These are phyloP conservation scores for Botia almorhae DNA, from an alignment of 2,797 vertebrate genomes.

Conservation along the genomic window DNA sequence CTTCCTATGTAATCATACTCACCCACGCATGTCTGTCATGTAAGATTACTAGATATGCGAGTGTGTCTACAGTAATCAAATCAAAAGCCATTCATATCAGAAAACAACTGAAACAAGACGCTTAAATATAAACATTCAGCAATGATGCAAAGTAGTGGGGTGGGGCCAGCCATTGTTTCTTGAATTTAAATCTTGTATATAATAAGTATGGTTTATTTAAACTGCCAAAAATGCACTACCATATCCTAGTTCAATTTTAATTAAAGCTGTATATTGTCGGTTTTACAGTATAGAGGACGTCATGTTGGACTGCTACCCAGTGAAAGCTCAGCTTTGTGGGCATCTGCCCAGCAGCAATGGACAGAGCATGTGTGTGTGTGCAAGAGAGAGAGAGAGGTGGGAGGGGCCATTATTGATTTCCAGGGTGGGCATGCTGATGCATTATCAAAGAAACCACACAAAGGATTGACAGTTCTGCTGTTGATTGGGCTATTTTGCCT, in stretches of 20 bases:
- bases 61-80: slow-evolving; percentile 21
- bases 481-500: neutral
- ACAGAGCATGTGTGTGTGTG: slow-evolving; percentile 55
- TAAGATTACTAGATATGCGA: slow-evolving; percentile 3
- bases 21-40: neutral
- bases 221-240: neutral
- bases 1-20: neutral
- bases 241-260: neutral
- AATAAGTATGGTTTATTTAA: neutral
- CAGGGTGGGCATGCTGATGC: slow-evolving; percentile 69
- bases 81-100: slow-evolving; percentile 9
- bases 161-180: slow-evolving; percentile 12
- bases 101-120: neutral
- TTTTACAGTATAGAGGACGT: neutral
- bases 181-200: neutral
- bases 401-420: slow-evolving; percentile 70
- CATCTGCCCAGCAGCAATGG: slow-evolving; percentile 40
- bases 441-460: slow-evolving; percentile 70
- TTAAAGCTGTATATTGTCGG: neutral
- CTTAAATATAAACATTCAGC: slow-evolving; percentile 29
- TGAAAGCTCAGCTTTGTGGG: slow-evolving; percentile 43
- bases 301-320: neutral
- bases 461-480: slow-evolving; percentile 44
- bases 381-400: neutral
- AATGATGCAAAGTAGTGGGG: slow-evolving; percentile 28